Conservation (phyloP, 2,797 vertebrate species). For the Acanthurus leucopareius region DNA sequence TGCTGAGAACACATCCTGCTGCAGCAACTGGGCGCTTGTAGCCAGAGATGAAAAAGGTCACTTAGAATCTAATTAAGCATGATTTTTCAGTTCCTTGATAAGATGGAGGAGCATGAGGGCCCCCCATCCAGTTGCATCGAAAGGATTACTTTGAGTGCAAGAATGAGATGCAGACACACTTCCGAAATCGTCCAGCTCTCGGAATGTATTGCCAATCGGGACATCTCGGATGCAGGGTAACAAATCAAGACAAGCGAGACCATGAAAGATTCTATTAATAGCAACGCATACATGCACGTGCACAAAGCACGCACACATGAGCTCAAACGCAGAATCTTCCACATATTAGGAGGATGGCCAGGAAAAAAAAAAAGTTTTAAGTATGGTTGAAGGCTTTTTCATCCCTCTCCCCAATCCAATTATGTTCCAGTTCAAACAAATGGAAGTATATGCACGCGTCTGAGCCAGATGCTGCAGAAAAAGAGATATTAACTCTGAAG, state of each 20-base stretch:
- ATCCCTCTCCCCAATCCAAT: constrained; percentile 84
- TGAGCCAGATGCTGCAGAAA: constrained; percentile 79
- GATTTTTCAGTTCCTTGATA: constrained; percentile 81
- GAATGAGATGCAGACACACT: constrained; percentile 71
- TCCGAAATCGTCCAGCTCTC: constrained; percentile 63
- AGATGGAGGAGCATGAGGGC: constrained; percentile 65
- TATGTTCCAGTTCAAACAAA: constrained; percentile 84
- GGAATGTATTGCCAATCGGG: constrained; percentile 71
- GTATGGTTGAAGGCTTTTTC: constrained; percentile 83
- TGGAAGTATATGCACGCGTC: constrained; percentile 80
- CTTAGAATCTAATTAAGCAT: constrained; percentile 84
- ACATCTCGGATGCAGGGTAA: constrained; percentile 70
- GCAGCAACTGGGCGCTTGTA: constrained; percentile 70
- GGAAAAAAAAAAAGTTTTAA: constrained; percentile 71
- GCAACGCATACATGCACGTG: constrained; percentile 42
- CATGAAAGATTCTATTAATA: constrained; percentile 75
- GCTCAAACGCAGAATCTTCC: constrained; percentile 33
- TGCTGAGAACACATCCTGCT: constrained; percentile 80
- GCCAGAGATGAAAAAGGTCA: constrained; percentile 82
- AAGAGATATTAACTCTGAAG: constrained; percentile 86
- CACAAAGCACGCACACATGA: constrained; percentile 18
- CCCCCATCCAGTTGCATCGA: constrained; percentile 60
- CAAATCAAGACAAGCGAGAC: constrained; percentile 76
- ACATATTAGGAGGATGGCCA: constrained; percentile 53
- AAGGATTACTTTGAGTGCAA: constrained; percentile 68